Conservation (phyloP, 2,113 vertebrate genomes). For the Himantopus leucocephalus region DNA sequence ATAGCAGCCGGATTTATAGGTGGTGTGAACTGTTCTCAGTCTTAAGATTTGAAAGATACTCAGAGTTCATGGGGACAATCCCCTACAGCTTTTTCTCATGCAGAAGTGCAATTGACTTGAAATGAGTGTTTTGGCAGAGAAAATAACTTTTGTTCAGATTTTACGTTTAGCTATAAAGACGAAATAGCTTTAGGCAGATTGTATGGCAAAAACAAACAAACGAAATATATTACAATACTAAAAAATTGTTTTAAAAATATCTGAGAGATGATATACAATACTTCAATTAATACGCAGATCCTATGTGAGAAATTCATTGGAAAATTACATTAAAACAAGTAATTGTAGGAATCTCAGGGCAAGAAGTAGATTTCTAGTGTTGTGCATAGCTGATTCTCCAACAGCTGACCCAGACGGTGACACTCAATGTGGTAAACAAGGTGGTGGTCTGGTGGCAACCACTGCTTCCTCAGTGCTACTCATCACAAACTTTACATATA, state of each 20-base stretch:
- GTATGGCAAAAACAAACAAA: not conserved
- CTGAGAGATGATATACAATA: not conserved
- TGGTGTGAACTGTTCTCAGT: not conserved
- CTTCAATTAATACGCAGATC: not conserved
- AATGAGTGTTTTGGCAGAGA: not conserved
- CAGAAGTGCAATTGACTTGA: not conserved
- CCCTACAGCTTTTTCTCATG: not conserved
- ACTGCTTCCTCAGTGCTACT: not conserved
- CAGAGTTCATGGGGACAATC: not conserved
- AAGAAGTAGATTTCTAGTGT: not conserved
- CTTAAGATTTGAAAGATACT: not conserved
- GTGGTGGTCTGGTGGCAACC: not conserved
- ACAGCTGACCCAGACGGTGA: not conserved
- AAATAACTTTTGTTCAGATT: not conserved
- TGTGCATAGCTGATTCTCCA: not conserved
- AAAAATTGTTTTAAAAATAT: not conserved
- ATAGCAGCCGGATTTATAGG: not conserved
- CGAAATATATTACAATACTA: not conserved
- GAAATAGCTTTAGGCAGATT: not conserved
- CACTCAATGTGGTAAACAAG: not conserved
- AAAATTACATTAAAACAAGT: not conserved
- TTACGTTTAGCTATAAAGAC: conserved; percentile 8
- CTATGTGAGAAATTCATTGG: not conserved
- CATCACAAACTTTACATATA: not conserved
- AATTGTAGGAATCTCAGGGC: not conserved